A percentile compares a stretch with the other conserved stretches of the same genome.
Evolutionary conservation across 2,888 invertebrate genomes (phyloP).

Genomic region (Strigamia crassipes): DNA sequence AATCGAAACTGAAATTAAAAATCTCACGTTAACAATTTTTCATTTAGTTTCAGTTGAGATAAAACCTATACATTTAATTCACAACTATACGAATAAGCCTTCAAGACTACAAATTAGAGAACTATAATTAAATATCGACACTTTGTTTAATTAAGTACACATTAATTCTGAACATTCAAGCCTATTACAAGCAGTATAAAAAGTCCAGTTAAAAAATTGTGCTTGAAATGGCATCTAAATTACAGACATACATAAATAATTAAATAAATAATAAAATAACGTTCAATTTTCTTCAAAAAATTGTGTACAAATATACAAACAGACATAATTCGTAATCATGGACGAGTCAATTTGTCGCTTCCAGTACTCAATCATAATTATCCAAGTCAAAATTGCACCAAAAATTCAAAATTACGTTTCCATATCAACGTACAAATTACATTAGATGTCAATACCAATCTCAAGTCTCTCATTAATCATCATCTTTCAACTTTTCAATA

Average conservation of each 20-base stretch:
- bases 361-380: not conserved
- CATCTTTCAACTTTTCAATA: not conserved
- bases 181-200: conserved; percentile 8
- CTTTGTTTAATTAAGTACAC: not conserved
- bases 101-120: not conserved
- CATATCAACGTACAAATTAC: not conserved
- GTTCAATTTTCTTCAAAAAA: not conserved
- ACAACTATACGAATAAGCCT: not conserved
- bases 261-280: conserved; percentile 24
- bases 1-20: not conserved
- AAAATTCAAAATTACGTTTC: not conserved
- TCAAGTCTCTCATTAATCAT: not conserved
- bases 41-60: not conserved
- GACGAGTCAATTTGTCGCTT: not conserved
- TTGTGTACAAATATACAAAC: conserved; percentile 5
- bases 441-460: not conserved
- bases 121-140: not conserved
- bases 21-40: not conserved
- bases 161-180: not conserved
- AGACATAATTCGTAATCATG: conserved; percentile 32
- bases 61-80: not conserved
- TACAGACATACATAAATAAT: not conserved
- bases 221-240: not conserved
- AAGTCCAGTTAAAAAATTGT: not conserved
- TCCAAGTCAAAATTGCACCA: not conserved